Evolutionary conservation across 2,113 vertebrate species (phyloP).

Genomic region (Beaufortia kweichowensis): DNA sequence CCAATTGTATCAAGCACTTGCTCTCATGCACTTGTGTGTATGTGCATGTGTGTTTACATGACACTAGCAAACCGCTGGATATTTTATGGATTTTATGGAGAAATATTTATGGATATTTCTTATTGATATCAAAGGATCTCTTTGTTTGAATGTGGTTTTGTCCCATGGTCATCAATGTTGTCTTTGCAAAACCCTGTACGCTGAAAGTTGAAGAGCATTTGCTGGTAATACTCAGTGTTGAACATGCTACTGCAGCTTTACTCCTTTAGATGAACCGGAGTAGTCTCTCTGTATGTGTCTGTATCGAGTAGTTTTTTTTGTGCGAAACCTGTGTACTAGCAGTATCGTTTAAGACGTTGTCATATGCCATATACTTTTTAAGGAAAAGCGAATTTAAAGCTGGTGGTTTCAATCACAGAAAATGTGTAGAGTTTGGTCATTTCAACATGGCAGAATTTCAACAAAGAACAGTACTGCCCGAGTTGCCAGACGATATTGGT

Average conservation of each 20-base stretch:
- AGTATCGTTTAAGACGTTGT: neutral
- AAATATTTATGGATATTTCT: constrained; percentile 64
- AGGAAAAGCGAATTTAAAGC: constrained; percentile 43
- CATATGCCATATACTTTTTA: constrained; percentile 30
- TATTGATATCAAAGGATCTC: constrained; percentile 26
- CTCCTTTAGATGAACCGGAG: neutral
- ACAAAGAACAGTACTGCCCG: constrained; percentile 79
- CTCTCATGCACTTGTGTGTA: constrained; percentile 55
- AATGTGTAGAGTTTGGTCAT: constrained; percentile 82
- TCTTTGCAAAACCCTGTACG: constrained; percentile 24
- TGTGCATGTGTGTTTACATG: constrained; percentile 67
- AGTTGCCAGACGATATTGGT: constrained; percentile 81
- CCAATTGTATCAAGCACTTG: constrained; percentile 83
- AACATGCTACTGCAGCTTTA: neutral
- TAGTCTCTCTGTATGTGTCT: no score
- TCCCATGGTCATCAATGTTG: constrained; percentile 61
- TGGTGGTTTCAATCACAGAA: constrained; percentile 72
- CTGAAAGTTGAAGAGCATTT: neutral
- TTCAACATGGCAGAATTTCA: constrained; percentile 84
- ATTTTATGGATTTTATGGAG: no score
- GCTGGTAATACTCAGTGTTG: neutral
- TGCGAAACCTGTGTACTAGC: neutral
- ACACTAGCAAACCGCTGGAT: constrained; percentile 66
- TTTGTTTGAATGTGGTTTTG: constrained; percentile 57
- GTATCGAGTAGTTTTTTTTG: constrained; percentile 5